These are phyloP conservation scores for Pundamilia nyererei DNA, from an alignment of 2,113 vertebrate species.

Conservation along the genomic window DNA sequence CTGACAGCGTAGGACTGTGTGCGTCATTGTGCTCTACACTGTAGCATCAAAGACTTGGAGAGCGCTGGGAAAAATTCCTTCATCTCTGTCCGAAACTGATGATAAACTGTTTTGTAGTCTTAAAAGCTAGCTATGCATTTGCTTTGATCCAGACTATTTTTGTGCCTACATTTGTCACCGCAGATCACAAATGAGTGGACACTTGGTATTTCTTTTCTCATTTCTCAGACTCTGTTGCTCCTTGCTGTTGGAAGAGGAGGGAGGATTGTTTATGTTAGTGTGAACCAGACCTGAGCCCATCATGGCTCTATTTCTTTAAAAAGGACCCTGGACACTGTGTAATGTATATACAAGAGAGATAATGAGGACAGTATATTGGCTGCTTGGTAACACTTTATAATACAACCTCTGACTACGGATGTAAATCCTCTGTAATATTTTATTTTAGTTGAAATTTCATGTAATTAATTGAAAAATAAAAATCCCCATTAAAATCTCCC, in stretches of 20 bases:
- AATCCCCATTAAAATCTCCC: not conserved
- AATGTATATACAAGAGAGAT: slow-evolving; percentile 10
- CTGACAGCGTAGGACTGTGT: not conserved
- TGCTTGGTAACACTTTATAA: not conserved
- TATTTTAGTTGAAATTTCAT: not conserved
- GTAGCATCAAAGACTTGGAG: slow-evolving; percentile 27
- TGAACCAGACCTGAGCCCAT: slow-evolving; percentile 34
- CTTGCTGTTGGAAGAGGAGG: slow-evolving; percentile 16
- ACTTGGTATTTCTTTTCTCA: slow-evolving; percentile 3
- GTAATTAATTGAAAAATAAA: not conserved
- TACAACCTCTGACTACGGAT: not conserved
- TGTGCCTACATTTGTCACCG: slow-evolving; percentile 23
- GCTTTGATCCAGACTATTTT: slow-evolving; percentile 23
- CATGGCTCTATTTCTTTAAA: slow-evolving; percentile 33
- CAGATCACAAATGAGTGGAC: not conserved
- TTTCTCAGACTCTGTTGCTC: slow-evolving; percentile 14
- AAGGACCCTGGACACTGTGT: not conserved
- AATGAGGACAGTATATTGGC: not conserved
- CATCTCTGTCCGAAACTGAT: not conserved
- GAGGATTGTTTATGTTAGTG: slow-evolving; percentile 49
- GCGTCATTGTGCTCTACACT: not conserved
- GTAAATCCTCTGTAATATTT: not conserved
- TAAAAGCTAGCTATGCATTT: not conserved
- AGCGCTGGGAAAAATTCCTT: not conserved
- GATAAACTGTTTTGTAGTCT: not conserved